These are phyloP conservation scores for Blastobasis adustella DNA, from an alignment of 2,888 invertebrate genomes.

Conservation along the genomic window DNA sequence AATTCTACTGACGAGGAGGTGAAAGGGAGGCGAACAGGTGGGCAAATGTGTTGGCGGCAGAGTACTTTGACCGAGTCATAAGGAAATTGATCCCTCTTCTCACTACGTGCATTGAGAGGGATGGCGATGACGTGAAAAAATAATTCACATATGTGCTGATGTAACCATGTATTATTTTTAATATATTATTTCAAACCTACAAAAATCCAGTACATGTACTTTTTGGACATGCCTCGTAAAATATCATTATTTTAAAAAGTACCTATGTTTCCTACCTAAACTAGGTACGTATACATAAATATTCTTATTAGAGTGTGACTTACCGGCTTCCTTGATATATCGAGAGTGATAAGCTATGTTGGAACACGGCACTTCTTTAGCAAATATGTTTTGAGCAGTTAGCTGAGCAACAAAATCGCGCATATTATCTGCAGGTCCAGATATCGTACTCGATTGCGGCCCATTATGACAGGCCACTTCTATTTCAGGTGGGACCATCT, in stretches of 20 bases:
- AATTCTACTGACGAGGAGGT: background rate
- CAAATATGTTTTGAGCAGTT: slow-evolving; percentile 51
- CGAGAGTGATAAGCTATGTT: slow-evolving; percentile 93
- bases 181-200: no score
- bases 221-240: no score
- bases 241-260: no score
- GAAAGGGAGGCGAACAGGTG: background rate
- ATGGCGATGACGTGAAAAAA: background rate
- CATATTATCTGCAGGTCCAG: slow-evolving; percentile 81
- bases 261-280: no score
- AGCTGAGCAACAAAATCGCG: slow-evolving; percentile 67
- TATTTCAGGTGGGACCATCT: slow-evolving; percentile 74
- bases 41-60: background rate
- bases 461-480: slow-evolving; percentile 89
- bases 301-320: background rate
- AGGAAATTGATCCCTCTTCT: background rate
- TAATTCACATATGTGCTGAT: no score
- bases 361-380: slow-evolving; percentile 75
- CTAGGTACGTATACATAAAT: no score
- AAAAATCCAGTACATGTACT: no score
- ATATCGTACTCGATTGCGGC: slow-evolving; percentile 84
- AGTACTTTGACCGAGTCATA: background rate
- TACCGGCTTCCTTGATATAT: slow-evolving; percentile 81
- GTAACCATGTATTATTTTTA: no score
- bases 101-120: background rate